Conservation (phyloP, 2,113 vertebrate species). For the Apteryx owenii region DNA sequence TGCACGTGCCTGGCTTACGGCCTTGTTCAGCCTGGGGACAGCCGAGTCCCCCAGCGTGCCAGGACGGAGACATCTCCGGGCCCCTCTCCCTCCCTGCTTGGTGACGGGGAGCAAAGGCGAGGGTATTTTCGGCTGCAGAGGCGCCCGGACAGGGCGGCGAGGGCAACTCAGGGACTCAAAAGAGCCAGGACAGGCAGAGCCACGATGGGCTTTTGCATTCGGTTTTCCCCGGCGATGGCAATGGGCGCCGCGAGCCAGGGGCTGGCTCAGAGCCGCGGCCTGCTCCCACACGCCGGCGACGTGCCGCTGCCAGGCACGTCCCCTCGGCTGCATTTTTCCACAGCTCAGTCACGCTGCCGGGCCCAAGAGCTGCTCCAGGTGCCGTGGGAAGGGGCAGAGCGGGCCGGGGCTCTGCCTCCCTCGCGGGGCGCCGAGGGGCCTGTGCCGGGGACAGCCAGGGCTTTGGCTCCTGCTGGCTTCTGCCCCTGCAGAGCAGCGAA, state of each 20-base stretch:
- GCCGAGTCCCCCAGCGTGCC: no score
- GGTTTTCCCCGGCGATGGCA: neutral
- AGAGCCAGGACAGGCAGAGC: neutral
- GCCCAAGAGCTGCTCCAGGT: accelerated
- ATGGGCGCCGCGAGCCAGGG: neutral
- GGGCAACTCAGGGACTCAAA: neutral
- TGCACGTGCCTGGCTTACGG: no score
- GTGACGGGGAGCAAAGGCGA: neutral
- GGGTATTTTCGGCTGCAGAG: neutral
- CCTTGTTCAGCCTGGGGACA: no score
- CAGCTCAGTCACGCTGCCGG: accelerated
- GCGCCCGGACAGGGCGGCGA: accelerated
- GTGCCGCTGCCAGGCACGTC: neutral
- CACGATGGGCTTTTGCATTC: accelerated
- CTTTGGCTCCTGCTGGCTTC: no score
- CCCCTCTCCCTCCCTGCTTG: neutral
- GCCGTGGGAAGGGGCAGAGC: neutral
- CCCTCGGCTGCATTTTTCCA: neutral
- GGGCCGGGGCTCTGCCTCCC: neutral
- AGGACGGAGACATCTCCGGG: neutral
- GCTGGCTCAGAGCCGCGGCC: neutral
- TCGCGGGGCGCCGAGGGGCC: accelerated
- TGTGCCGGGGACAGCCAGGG: no score
- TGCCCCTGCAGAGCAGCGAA: no score
- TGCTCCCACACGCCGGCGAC: accelerated